Evolutionary conservation across 1,140 invertebrate species (phyloP), one percentile per base, ranked within the genome.

Genomic region (Drosophila varians): DNA sequence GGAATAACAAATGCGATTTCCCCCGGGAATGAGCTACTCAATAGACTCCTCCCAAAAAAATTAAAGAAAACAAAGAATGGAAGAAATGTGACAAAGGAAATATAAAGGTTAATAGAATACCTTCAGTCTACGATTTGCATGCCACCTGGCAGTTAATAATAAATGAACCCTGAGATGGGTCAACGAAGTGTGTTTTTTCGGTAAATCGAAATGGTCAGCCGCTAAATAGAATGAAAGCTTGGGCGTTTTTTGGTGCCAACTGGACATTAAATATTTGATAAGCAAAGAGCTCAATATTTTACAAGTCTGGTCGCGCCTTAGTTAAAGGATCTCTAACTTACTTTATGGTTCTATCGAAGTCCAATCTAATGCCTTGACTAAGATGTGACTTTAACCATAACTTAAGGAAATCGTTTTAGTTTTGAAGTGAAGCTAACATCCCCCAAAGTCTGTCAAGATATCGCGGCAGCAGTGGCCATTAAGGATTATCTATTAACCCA

Each of bases 1-100:
- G 12, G 64, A 69, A 86, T 69, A 84, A 76, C 71, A 78, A 86
- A 79, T 86, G 49, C 43, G 25, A 31, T 49, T 16, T 46, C 46
- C 40, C 36, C 25, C 12, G 43, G 9, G 9, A 45, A 42, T 40
- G 36, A n/a, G 14, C 26, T 28, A 23, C 12, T 42, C 54, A 38
- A 52, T 55, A 54, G 62, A 73, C 25, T 74, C 34, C 14, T 42
- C 9, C 7, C 46, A 54, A 51, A 25, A 26, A 26, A n/a, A n/a
- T n/a, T n/a, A n/a, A n/a, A n/a, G n/a, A n/a, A n/a, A 21, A 8
- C 46, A 54, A 51, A 25, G 36, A 28, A 21, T 8, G n/a, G 12
- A 12, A 48, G 46, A 62, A 38, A 36, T 36, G 49, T 42, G 49
- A 38, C 46, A 53, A 45, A 38, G 43, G 51, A 36, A 56, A 25